Conservation (phyloP, 2,888 invertebrate species). For the Lepidonotus clava region DNA sequence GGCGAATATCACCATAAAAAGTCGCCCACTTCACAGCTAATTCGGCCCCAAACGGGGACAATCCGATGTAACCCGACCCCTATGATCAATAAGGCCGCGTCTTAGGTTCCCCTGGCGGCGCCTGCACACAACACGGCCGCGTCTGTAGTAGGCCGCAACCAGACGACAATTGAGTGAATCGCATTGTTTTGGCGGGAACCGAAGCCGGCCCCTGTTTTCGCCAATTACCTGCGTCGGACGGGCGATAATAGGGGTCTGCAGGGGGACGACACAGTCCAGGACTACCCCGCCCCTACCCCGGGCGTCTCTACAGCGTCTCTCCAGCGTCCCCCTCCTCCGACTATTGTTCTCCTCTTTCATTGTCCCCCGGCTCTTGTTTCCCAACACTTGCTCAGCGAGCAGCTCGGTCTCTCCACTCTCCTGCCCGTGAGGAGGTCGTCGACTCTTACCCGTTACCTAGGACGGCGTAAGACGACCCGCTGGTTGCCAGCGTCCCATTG, state of each 20-base stretch:
- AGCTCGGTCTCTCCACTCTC: not conserved
- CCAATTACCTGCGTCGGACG: slow-evolving; percentile 20
- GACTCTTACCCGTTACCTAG: too few relatives aligned
- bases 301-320: not conserved
- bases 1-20: too few relatives aligned
- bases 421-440: too few relatives aligned
- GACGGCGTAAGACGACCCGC: too few relatives aligned
- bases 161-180: slow-evolving; percentile 21
- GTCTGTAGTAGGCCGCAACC: not conserved
- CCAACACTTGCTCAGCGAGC: too few relatives aligned
- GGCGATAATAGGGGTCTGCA: not conserved
- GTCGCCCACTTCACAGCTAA: too few relatives aligned
- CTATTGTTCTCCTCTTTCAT: not conserved
- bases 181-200: slow-evolving; percentile 26
- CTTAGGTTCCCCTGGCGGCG: too few relatives aligned
- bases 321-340: not conserved
- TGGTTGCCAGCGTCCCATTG: slow-evolving; percentile 40
- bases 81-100: too few relatives aligned
- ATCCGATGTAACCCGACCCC: too few relatives aligned
- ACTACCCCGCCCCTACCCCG: not conserved
- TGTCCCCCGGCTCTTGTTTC: too few relatives aligned
- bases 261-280: not conserved
- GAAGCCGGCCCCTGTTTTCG: slow-evolving; percentile 6
- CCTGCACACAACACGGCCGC: not conserved
- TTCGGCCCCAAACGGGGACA: too few relatives aligned